Evolutionary conservation across 2,888 invertebrate genomes (phyloP).

Genomic region (Aporophyla nigra): DNA sequence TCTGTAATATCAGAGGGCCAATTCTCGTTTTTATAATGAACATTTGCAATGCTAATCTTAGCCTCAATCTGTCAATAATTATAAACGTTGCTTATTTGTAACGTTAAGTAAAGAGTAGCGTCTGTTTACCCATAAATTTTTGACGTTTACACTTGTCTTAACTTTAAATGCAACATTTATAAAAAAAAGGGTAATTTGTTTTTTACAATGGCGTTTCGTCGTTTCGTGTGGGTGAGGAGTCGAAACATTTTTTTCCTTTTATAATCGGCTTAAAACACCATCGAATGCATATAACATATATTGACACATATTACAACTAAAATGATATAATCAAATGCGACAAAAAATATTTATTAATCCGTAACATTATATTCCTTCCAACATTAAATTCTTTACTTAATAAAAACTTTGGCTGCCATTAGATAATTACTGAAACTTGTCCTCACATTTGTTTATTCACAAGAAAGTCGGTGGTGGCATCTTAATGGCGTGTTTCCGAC

Average conservation of each 20-base stretch:
- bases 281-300: neutral
- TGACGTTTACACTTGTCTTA: no score
- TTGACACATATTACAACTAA: neutral
- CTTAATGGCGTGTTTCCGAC: slow-evolving; percentile 61
- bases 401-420: slow-evolving; percentile 21
- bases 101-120: no score
- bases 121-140: no score
- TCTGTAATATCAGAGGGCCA: neutral
- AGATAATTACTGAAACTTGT: slow-evolving; percentile 58
- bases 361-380: neutral
- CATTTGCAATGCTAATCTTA: no score
- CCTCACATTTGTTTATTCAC: slow-evolving; percentile 51
- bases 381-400: slow-evolving; percentile 10
- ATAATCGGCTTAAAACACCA: neutral
- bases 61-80: no score
- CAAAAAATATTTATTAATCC: neutral
- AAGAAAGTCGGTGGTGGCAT: slow-evolving; percentile 47
- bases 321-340: no score
- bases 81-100: no score
- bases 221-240: no score
- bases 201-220: no score
- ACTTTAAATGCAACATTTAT: no score
- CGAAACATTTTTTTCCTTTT: neutral
- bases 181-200: no score
- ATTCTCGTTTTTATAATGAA: no score